Percentiles rank a stretch among this genome's conserved stretches.
Conservation (phyloP, 2,113 vertebrate species). For the Furnarius figulus region DNA sequence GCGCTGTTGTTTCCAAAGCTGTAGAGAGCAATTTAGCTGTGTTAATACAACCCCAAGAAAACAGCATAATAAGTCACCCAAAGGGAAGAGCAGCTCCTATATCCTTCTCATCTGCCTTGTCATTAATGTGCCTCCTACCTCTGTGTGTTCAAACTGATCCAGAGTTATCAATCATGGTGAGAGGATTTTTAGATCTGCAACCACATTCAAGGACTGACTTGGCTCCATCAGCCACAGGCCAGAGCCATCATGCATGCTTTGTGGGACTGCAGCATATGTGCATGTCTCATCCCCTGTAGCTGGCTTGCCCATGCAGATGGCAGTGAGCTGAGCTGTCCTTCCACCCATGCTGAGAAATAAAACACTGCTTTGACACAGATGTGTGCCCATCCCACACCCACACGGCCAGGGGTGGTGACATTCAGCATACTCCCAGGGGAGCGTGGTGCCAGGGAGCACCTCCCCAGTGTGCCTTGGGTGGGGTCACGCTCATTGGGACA, state of each 20-base stretch:
- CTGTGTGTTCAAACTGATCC: not conserved
- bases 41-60: not conserved
- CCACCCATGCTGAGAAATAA: not conserved
- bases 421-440: not conserved
- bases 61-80: not conserved
- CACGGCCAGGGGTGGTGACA: not conserved
- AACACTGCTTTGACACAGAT: not conserved
- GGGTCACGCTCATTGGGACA: not conserved
- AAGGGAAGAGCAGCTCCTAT: not conserved
- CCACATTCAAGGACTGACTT: not conserved
- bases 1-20: not conserved
- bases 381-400: not conserved
- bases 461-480: not conserved
- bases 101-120: fast-evolving
- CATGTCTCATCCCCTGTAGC: not conserved
- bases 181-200: not conserved
- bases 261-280: fast-evolving
- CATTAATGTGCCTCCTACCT: not conserved
- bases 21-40: not conserved
- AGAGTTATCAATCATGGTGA: fast-evolving
- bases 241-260: fast-evolving
- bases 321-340: not conserved
- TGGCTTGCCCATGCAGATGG: fast-evolving
- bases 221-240: fast-evolving
- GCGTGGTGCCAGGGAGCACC: fast-evolving